Evolutionary conservation across 2,113 vertebrate genomes (phyloP).

Genomic region (Phalacrocorax carbo): DNA sequence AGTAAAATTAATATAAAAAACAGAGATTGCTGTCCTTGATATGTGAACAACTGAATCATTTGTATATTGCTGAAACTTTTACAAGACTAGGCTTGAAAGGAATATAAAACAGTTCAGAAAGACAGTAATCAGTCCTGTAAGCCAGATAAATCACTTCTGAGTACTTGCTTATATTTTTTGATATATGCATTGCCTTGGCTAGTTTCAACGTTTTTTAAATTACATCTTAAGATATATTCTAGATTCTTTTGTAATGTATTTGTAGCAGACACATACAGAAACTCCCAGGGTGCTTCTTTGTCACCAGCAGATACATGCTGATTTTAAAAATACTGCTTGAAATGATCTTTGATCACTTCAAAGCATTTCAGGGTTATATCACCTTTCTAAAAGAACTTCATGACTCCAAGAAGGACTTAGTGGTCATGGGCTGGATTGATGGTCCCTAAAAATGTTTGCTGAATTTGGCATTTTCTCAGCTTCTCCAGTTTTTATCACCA

Average conservation of each 20-base stretch:
- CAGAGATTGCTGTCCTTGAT: not conserved
- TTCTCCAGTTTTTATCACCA: conserved; percentile 20
- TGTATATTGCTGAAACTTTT: not conserved
- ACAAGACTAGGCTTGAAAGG: not conserved
- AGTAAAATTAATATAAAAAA: not conserved
- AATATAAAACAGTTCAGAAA: not conserved
- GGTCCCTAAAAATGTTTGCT: not conserved
- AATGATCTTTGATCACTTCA: conserved; percentile 8
- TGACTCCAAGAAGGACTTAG: not conserved
- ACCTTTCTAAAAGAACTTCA: not conserved
- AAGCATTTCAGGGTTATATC: not conserved
- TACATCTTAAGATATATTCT: not conserved
- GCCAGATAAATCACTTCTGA: not conserved
- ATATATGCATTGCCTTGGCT: not conserved
- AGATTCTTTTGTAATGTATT: not conserved
- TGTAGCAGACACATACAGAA: not conserved
- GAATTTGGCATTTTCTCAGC: conserved; percentile 29
- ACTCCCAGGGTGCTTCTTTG: not conserved
- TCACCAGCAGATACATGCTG: not conserved
- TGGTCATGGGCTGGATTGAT: not conserved
- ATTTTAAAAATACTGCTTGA: not conserved
- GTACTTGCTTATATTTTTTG: not conserved
- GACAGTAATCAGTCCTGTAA: not conserved
- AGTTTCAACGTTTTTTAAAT: not conserved
- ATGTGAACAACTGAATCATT: not conserved